These are phyloP conservation scores for Neuroterus valhalla DNA, from an alignment of 1,140 invertebrate species.

Conservation along the genomic window DNA sequence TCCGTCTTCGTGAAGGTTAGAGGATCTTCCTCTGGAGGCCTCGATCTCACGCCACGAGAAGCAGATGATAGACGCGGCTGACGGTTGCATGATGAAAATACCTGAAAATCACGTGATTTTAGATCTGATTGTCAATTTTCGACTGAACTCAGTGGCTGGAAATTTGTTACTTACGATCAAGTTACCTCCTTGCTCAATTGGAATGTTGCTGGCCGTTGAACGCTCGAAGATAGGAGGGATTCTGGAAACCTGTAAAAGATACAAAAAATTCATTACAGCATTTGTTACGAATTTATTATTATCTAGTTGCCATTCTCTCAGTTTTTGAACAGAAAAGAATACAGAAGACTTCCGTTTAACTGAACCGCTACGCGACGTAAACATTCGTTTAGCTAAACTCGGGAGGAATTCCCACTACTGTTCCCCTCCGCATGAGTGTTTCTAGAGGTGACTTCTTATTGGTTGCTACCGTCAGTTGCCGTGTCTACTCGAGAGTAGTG, in stretches of 20 bases:
- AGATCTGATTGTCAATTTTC: conserved; percentile 34
- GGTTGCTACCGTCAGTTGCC: no score
- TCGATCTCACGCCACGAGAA: conserved; percentile 72
- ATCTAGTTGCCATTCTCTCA: no score
- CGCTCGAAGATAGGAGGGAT: conserved; percentile 71
- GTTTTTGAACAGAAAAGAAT: no score
- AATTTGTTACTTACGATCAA: conserved; percentile 60
- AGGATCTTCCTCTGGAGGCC: conserved; percentile 49
- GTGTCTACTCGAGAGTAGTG: no score
- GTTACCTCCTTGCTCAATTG: conserved; percentile 68
- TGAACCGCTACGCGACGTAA: no score
- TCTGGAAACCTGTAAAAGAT: conserved; percentile 64
- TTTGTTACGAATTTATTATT: neutral
- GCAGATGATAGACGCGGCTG: conserved; percentile 60
- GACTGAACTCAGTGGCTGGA: conserved; percentile 29
- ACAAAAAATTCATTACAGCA: conserved; percentile 1
- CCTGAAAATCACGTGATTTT: conserved; percentile 49
- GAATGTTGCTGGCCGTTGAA: conserved; percentile 74
- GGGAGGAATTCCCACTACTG: no score
- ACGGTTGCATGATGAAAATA: conserved; percentile 65
- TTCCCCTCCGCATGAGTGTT: no score
- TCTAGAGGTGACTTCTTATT: no score
- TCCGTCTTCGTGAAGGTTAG: conserved; percentile 54
- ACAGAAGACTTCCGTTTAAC: no score
- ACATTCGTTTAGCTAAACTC: no score